Evolutionary conservation across 2,797 vertebrate genomes (phyloP), one percentile per base, ranked within the genome.

Genomic region (Scyliorhinus canicula): DNA sequence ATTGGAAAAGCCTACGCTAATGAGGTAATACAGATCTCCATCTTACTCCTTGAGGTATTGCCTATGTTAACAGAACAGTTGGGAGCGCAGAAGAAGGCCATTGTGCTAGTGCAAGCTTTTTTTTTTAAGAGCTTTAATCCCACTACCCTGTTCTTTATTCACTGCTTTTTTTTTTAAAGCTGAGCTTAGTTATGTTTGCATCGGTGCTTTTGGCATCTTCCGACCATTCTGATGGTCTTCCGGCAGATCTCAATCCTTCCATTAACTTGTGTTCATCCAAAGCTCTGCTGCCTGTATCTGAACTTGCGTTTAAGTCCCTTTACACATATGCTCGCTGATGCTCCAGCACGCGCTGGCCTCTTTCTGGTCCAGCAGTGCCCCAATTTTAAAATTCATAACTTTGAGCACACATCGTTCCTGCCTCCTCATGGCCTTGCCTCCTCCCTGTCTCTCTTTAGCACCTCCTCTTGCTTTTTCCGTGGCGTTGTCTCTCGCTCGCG

Each of bases 1-100:
- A 98, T 98, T 14, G 98, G 98, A 74, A 97, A 95, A 96, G 97
- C 97, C 44, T 98, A 98, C 21, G 97, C 98, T 6, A 91, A 86
- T 0, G 97, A 98, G 97, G 98, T 98, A 95, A 97, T 97, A 95
- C 24, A 95, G 82, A 79, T 82, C 14, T 71, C 69, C 31, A 3
- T 26, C 9, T 60, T 60, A 0, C 79, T 84, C 88, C n/a, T 16
- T 74, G 65, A 0, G 50, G n/a, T 55, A 35, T 28, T 95, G 4
- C n/a, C 50, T 35, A 50, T 74, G 40, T 50, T 60, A 35, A 21
- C 3, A 90, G 57, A 63, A 63, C 24, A 6, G 57, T 21, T 60
- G n/a, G 16, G 3, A 57, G 52, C 52, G 16, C 35, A n/a, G 71
- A n/a, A 88, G 31, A 4, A 63, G 35, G 55, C 28, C 28, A 31